Evolutionary conservation across 2,888 invertebrate species (phyloP).

Genomic region (Drymonia ruficornis): DNA sequence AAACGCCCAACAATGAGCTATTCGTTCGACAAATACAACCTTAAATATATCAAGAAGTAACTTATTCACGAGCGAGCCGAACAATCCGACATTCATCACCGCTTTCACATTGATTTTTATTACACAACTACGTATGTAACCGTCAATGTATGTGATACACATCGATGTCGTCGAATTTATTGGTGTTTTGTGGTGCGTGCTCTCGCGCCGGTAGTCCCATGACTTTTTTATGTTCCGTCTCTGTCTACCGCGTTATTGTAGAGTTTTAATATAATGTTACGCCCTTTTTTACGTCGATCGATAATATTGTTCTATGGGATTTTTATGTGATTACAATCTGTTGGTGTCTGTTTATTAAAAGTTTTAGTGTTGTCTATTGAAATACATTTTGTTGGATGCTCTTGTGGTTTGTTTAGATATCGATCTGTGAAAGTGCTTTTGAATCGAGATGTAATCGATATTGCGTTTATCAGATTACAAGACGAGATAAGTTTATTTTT

Average conservation of each 20-base stretch:
- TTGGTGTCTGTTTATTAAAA: conserved; percentile 55
- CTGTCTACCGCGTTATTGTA: conserved; percentile 53
- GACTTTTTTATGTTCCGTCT: conserved; percentile 37
- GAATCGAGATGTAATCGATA: conserved; percentile 7
- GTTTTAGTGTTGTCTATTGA: conserved; percentile 32
- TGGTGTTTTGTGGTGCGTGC: conserved; percentile 37
- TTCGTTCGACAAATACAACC: conserved; percentile 45
- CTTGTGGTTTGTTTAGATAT: conserved; percentile 15
- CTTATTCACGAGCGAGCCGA: conserved; percentile 24
- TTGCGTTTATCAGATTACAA: conserved; percentile 9
- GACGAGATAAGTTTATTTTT: background rate
- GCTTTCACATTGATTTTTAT: conserved; percentile 28
- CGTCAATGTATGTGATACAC: conserved; percentile 48
- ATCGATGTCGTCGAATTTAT: conserved; percentile 39
- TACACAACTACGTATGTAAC: conserved; percentile 37
- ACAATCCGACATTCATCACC: conserved; percentile 42
- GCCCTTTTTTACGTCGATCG: conserved; percentile 57
- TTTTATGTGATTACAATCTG: conserved; percentile 61
- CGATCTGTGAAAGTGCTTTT: conserved; percentile 16
- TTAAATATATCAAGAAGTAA: conserved; percentile 23
- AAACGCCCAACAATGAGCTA: conserved; percentile 53
- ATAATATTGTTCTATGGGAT: conserved; percentile 70
- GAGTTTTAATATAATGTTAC: conserved; percentile 49
- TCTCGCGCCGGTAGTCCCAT: conserved; percentile 48
- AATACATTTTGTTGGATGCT: conserved; percentile 26